Conservation (phyloP, 2,888 invertebrate genomes). For the Xestia xanthographa region DNA sequence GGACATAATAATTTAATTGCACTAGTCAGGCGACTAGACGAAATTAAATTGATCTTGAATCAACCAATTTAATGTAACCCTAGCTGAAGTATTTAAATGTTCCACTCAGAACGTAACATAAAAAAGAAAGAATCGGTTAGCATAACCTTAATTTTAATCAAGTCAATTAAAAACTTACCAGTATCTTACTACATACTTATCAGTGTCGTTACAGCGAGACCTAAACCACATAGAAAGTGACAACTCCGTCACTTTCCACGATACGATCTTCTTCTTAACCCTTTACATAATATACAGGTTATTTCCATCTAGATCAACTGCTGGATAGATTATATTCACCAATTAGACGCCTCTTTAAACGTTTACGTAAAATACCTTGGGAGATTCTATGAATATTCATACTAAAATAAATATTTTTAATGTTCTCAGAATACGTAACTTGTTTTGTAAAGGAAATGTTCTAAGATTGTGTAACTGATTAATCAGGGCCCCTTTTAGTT, state of each 20-base stretch:
- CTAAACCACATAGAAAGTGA: constrained; percentile 54
- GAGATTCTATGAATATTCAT: constrained; percentile 55
- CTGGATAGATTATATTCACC: constrained; percentile 37
- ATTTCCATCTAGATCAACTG: constrained; percentile 42
- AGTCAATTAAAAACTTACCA: constrained; percentile 13
- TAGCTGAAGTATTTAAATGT: neutral
- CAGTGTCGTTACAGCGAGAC: neutral
- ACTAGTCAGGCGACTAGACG: neutral
- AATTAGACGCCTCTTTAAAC: constrained; percentile 44
- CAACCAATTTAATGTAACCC: neutral
- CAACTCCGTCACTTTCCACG: constrained; percentile 41
- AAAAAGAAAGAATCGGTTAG: neutral
- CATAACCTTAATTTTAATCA: constrained; percentile 6
- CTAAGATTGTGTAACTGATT: constrained; percentile 39
- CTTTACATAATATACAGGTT: constrained; percentile 45
- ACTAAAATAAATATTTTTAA: constrained; percentile 33
- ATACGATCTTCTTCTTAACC: constrained; percentile 45
- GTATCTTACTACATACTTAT: too few relatives aligned
- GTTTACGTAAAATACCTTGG: constrained; percentile 41
- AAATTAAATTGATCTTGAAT: neutral
- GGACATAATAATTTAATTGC: neutral
- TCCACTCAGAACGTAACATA: neutral
- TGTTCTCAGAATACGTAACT: constrained; percentile 41
- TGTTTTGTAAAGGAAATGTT: constrained; percentile 37
- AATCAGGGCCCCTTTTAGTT: constrained; percentile 25